Percentiles rank a stretch among this genome's conserved stretches.
Evolutionary conservation across 23 tunicate species (phyloP).

Genomic region (Phallusia fumigata): DNA sequence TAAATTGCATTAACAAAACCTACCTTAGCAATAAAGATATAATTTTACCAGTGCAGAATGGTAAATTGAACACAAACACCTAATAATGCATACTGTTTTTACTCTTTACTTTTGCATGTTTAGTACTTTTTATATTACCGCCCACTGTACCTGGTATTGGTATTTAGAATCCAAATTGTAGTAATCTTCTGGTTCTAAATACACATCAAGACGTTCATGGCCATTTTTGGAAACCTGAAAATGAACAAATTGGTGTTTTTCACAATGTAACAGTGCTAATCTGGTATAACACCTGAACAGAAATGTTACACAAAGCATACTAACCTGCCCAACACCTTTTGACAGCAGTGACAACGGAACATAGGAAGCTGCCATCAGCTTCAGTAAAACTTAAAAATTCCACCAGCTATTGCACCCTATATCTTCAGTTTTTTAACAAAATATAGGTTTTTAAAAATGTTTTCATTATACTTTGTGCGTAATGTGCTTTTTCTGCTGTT

Average conservation of each 20-base stretch:
- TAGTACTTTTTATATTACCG: too few relatives aligned
- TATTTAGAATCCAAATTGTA: conserved; percentile 80
- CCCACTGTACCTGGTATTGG: conserved; percentile 48
- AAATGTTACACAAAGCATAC: background rate
- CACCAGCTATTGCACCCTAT: background rate
- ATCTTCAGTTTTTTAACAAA: too few relatives aligned
- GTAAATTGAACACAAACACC: too few relatives aligned
- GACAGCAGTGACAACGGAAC: conserved; percentile 72
- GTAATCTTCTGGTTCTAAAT: conserved; percentile 87
- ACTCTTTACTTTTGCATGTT: too few relatives aligned
- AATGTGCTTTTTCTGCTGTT: too few relatives aligned
- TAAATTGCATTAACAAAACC: background rate
- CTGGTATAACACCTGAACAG: background rate
- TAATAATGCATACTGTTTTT: too few relatives aligned
- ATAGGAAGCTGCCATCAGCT: conserved; percentile 63
- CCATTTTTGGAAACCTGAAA: conserved; percentile 76
- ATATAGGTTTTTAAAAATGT: too few relatives aligned
- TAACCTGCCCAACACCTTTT: conserved; percentile 93
- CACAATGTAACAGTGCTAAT: too few relatives aligned
- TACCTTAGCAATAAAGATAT: too few relatives aligned
- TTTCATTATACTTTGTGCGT: too few relatives aligned
- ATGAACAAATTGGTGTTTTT: too few relatives aligned
- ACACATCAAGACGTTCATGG: conserved; percentile 82
- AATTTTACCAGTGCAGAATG: too few relatives aligned
- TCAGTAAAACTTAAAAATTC: background rate